phyloP scores from a whole-genome alignment of 1,140 invertebrate genomes.

The Psix sp. region DNA sequence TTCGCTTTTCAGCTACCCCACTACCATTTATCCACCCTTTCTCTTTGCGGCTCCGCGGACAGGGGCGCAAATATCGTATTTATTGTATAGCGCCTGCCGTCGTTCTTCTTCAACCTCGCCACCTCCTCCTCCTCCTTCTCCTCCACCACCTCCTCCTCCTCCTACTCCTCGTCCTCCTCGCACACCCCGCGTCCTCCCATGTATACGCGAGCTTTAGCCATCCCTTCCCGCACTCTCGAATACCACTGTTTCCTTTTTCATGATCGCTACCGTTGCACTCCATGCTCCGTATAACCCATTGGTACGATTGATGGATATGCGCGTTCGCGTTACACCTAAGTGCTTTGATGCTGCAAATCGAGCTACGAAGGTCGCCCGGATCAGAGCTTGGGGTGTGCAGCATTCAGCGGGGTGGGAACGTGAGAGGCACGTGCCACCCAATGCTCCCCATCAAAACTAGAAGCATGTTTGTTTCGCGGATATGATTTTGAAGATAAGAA shows the following conservation, averaged over 20 bases:
- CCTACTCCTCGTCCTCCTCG: slow-evolving; percentile 27
- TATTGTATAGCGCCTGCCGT: slow-evolving; percentile 69
- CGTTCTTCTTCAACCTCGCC: slow-evolving; percentile 45
- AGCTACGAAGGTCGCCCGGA: slow-evolving; percentile 16
- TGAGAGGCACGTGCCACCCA: slow-evolving; percentile 10
- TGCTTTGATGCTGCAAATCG: slow-evolving; percentile 33
- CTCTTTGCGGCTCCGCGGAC: slow-evolving; percentile 60
- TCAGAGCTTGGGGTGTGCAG: slow-evolving; percentile 29
- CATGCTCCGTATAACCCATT: slow-evolving; percentile 47
- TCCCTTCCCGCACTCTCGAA: too few relatives aligned
- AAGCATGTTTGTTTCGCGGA: slow-evolving; percentile 25
- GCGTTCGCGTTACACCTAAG: slow-evolving; percentile 51
- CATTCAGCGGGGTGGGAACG: slow-evolving; percentile 14
- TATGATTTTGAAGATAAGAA: slow-evolving; percentile 29
- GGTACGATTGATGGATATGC: slow-evolving; percentile 56
- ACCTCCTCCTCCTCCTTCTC: too few relatives aligned
- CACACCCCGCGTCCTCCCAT: slow-evolving; percentile 1
- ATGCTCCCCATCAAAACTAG: slow-evolving; percentile 27
- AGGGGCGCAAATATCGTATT: slow-evolving; percentile 71
- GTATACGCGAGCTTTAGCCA: too few relatives aligned
- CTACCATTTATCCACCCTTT: slow-evolving; percentile 41
- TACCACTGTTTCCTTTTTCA: slow-evolving; percentile 35
- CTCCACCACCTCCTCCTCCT: slow-evolving; percentile 22
- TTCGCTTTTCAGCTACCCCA: slow-evolving; percentile 12
- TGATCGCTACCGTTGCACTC: slow-evolving; percentile 44